These are phyloP conservation scores for Heliconius erato DNA, from an alignment of 2,888 invertebrate species.

Conservation along the genomic window DNA sequence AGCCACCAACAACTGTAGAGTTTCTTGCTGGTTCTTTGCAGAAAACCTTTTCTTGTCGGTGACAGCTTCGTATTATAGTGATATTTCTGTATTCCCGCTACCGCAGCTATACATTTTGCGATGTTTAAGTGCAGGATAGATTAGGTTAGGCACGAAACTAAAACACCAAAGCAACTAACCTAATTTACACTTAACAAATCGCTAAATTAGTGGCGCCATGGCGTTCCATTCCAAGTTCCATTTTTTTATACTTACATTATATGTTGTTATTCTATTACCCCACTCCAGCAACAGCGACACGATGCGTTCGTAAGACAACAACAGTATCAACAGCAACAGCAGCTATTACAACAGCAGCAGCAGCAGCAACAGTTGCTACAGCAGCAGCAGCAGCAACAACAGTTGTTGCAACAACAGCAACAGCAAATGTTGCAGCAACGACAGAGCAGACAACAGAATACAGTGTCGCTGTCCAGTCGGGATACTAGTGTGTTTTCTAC, in stretches of 20 bases:
- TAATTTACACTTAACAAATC: no score
- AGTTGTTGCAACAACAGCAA: slow-evolving; percentile 56
- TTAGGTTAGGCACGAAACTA: no score
- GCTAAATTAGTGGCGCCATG: no score
- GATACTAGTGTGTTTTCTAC: slow-evolving; percentile 82
- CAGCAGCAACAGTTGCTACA: slow-evolving; percentile 44
- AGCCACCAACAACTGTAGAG: no score
- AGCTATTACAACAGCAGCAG: slow-evolving; percentile 44
- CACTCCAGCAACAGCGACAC: slow-evolving; percentile 56
- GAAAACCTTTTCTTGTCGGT: no score
- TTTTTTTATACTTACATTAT: background rate
- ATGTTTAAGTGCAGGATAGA: no score
- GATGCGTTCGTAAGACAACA: slow-evolving; percentile 61
- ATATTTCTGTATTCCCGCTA: no score
- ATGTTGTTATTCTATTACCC: background rate
- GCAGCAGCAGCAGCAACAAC: slow-evolving; percentile 57
- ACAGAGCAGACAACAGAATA: slow-evolving; percentile 52
- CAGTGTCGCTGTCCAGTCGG: slow-evolving; percentile 75
- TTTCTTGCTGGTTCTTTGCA: no score
- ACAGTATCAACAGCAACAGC: slow-evolving; percentile 60
- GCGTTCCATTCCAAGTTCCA: no score
- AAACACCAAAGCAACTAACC: no score
- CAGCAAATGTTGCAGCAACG: slow-evolving; percentile 48
- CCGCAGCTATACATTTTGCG: no score
- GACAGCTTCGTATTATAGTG: no score